phyloP scores from a whole-genome alignment of 2,797 vertebrate species.

The Pelodytes ibericus region DNA sequence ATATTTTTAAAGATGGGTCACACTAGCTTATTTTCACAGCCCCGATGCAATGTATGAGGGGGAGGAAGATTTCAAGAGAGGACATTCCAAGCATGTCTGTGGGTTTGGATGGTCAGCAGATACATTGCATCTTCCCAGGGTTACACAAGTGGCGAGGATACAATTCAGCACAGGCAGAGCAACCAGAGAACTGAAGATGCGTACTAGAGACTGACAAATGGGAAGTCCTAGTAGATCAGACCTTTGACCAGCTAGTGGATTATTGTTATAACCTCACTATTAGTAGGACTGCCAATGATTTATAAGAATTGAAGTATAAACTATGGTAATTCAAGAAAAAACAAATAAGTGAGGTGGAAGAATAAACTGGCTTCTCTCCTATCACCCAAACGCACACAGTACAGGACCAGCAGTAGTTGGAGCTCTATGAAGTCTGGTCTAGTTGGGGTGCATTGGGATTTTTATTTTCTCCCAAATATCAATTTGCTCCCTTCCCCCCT shows the following conservation, averaged over 20 bases:
- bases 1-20: slow-evolving; percentile 20
- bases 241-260: neutral
- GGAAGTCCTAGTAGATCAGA: neutral
- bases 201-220: neutral
- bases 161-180: neutral
- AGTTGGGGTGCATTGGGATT: neutral
- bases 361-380: no score
- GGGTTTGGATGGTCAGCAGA: slow-evolving; percentile 35
- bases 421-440: neutral
- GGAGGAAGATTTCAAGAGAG: slow-evolving; percentile 13
- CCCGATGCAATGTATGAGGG: slow-evolving; percentile 11
- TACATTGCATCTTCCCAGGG: slow-evolving; percentile 11
- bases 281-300: no score
- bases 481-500: slow-evolving; percentile 9
- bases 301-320: no score
- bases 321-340: no score
- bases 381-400: no score
- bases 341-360: no score
- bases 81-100: slow-evolving; percentile 49
- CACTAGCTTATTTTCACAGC: slow-evolving; percentile 31
- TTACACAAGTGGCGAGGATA: slow-evolving; percentile 23
- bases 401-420: neutral
- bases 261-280: no score
- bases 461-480: neutral
- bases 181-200: neutral